Base-by-base conservation (phyloP, 92 coral and sea anemone genomes). In the Blastomussa wellsi region DNA sequence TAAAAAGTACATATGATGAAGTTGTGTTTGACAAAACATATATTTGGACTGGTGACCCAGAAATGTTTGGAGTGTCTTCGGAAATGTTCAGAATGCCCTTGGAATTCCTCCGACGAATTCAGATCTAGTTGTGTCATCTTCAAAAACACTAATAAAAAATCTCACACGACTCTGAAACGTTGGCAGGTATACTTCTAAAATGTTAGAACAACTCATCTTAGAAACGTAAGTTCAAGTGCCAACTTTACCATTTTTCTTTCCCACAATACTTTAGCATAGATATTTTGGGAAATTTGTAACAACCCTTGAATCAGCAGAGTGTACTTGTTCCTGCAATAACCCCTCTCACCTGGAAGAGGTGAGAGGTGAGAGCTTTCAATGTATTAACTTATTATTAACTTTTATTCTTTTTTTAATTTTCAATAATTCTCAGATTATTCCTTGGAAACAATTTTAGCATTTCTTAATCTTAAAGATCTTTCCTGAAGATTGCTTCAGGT, bases 401-500 rank as follows among this genome's bases (percentile, higher is more conserved):
- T 55, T 57, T 1, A 57, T 22, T 8, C 65, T 57, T 57, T n/a
- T 44, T 42, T 28, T 13, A 22, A 74, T 42, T 75, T 39, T 24
- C 22, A n/a, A 35, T 73, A 22, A 72, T 39, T 17, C 32, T 59
- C 38, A 37, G 42, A 22, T 55, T 19, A 33, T 11, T 65, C 73
- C 15, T 42, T 62, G 16, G 44, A 70, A 38, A 47, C 42, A 69
- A 6, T 70, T 5, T 17, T 41, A 60, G 13, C 0, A 10, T 33
- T 44, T 68, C 37, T 19, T 22, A 15, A 69, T 36, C 71, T 65
- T 24, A 67, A 8, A 66, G 14, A 33, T 16, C 20, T 32, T 69
- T 70, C 7, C 33, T 28, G 39, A 20, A 29, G 14, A 67, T 82
- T 71, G 70, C 78, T n/a, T 70, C 57, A 68, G 78, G 42, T 82